Evolutionary conservation across 2,888 invertebrate genomes (phyloP), one percentile per base, ranked within the genome.

Genomic region (Hypomecis punctinalis): DNA sequence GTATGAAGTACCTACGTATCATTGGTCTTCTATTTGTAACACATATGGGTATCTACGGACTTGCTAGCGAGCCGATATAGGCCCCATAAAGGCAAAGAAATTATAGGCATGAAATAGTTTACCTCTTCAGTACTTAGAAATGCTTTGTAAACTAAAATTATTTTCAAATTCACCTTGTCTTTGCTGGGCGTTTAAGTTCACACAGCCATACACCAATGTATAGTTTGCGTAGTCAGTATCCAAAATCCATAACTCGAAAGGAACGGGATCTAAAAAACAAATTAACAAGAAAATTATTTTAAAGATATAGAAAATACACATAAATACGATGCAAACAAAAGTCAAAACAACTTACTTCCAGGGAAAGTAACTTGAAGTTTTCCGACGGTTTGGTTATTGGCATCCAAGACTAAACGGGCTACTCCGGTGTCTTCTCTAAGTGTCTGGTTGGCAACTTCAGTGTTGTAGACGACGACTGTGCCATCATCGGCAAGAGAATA

Each of bases 141-240:
- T n/a, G n/a, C n/a, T n/a, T n/a, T n/a, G n/a, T n/a, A n/a, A n/a
- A n/a, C n/a, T n/a, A n/a, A n/a, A n/a, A n/a, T 47, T 40, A 51
- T 23, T 45, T 13, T 0, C 11, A 11, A n/a, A 53, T 46, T 60
- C 74, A 80, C 80, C 72, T 80, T 72, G 72, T 51, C 74, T 70
- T 57, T 70, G 68, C 7, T 66, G 40, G 33, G 10, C 23, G 13
- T 45, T 55, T 8, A 93, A 76, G 71, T 94, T 89, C 0, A 80
- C 81, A 75, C 95, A 95, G 35, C 94, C 93, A 90, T 95, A 95
- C 0, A 95, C 94, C 0, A 95, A 91, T 0, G 95, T 85, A 71
- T 94, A 95, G 45, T 88, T 85, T 0, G 82, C 82, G 75, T 95
- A 95, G 79, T 95, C 95, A 0, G 95, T 95, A 49, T 90, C 79